Conservation (phyloP, 2,113 vertebrate genomes). For the Orthonyx spaldingii region DNA sequence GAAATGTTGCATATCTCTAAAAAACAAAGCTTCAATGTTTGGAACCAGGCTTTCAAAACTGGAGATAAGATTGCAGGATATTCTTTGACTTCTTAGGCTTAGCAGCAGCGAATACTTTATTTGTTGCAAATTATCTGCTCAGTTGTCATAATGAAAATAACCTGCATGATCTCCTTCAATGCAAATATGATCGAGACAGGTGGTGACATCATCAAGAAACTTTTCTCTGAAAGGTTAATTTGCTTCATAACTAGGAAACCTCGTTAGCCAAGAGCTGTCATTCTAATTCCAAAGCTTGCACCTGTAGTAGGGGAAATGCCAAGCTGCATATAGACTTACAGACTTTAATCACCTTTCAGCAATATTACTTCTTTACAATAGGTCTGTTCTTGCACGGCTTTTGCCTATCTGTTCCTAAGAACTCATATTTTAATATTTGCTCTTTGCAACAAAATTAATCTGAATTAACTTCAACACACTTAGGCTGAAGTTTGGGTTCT, state of each 20-base stretch:
- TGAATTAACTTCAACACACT: background rate
- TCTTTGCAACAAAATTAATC: background rate
- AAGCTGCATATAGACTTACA: background rate
- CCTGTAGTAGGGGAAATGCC: background rate
- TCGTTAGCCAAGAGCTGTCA: background rate
- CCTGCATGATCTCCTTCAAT: background rate
- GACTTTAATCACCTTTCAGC: background rate
- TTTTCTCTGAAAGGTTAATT: slow-evolving; percentile 32
- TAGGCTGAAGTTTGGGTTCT: background rate
- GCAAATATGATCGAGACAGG: background rate
- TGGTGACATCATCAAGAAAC: background rate
- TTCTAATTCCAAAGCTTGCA: background rate
- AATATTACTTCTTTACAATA: background rate
- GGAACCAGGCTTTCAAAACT: background rate
- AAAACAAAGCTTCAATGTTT: background rate
- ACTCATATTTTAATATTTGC: background rate
- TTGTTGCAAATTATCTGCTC: slow-evolving; percentile 1
- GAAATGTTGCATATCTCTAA: background rate
- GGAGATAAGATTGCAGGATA: background rate
- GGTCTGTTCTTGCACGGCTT: background rate
- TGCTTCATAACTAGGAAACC: background rate
- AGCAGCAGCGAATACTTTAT: background rate
- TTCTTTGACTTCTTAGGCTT: background rate
- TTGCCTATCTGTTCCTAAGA: background rate
- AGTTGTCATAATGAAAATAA: background rate